phyloP scores from a whole-genome alignment of 1,140 invertebrate species.

The Papilio polyxenes region DNA sequence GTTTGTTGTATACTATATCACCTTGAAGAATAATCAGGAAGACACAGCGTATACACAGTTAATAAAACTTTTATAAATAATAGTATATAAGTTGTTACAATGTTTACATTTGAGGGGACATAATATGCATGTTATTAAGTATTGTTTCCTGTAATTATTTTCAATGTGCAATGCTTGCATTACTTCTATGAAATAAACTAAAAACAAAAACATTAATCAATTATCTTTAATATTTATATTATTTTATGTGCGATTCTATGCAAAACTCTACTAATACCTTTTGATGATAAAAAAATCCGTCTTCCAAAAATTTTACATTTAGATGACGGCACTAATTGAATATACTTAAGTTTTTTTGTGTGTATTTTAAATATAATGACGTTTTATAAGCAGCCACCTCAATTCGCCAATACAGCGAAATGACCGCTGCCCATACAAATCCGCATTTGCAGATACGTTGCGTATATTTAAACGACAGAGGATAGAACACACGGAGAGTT shows the following conservation, averaged over 20 bases:
- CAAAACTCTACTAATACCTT: neutral
- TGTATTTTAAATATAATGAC: too few species aligned
- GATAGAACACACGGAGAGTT: too few species aligned
- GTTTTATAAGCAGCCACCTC: too few species aligned
- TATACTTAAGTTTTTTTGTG: too few species aligned
- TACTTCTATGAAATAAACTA: neutral
- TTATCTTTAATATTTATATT: too few species aligned
- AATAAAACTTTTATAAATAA: constrained; percentile 2
- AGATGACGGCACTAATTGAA: too few species aligned
- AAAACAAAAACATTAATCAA: neutral
- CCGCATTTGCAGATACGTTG: too few species aligned
- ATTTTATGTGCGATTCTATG: neutral
- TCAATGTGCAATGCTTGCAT: constrained; percentile 5
- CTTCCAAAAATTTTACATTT: neutral
- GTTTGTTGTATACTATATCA: neutral
- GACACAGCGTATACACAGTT: neutral
- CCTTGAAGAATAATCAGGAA: constrained; percentile 33
- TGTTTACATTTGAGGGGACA: constrained; percentile 6
- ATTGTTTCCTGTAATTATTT: constrained; percentile 20
- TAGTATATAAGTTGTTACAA: constrained; percentile 15
- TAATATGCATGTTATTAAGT: constrained; percentile 9
- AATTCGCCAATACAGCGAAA: too few species aligned
- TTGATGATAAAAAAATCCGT: neutral
- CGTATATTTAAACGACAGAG: too few species aligned
- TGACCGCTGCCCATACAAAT: too few species aligned